phyloP scores from a whole-genome alignment of 2,113 vertebrate species.

The Xyliphius kryptos region DNA sequence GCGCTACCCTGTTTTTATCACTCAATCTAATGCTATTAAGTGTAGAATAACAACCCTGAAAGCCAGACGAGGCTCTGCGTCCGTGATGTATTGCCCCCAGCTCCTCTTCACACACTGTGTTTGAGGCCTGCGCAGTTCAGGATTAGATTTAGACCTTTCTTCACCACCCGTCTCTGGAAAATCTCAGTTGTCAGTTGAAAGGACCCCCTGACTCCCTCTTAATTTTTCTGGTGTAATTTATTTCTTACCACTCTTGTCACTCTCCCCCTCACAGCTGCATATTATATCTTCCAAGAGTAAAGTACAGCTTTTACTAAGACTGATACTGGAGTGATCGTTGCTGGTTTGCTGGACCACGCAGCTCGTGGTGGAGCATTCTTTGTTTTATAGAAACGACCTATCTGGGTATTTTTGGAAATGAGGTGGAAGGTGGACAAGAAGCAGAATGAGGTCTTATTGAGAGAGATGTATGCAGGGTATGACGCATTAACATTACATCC shows the following conservation, averaged over 20 bases:
- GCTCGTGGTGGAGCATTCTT: constrained; percentile 39
- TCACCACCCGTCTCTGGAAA: constrained; percentile 49
- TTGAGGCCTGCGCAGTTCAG: constrained; percentile 32
- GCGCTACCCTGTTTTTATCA: constrained; percentile 30
- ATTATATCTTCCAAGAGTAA: constrained; percentile 43
- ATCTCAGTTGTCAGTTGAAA: constrained; percentile 50
- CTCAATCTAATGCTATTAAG: constrained; percentile 39
- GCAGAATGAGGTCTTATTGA: no score
- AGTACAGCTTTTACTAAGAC: constrained; percentile 38
- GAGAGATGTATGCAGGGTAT: no score
- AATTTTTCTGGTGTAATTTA: constrained; percentile 38
- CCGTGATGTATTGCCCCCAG: constrained; percentile 44
- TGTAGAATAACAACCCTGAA: constrained; percentile 50
- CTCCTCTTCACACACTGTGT: constrained; percentile 44
- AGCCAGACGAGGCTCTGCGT: constrained; percentile 40
- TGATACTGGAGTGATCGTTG: no score
- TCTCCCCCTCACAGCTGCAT: constrained; percentile 44
- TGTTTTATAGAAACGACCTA: no score
- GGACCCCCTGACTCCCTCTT: constrained; percentile 43
- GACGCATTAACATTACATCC: no score
- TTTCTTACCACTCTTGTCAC: constrained; percentile 41
- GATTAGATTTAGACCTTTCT: constrained; percentile 46
- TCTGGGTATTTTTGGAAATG: no score
- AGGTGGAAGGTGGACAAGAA: no score
- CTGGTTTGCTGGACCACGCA: constrained; percentile 24